Evolutionary conservation across 2,888 invertebrate species (phyloP), one percentile per base, ranked within the genome.

Genomic region (Stegophylla sp.): DNA sequence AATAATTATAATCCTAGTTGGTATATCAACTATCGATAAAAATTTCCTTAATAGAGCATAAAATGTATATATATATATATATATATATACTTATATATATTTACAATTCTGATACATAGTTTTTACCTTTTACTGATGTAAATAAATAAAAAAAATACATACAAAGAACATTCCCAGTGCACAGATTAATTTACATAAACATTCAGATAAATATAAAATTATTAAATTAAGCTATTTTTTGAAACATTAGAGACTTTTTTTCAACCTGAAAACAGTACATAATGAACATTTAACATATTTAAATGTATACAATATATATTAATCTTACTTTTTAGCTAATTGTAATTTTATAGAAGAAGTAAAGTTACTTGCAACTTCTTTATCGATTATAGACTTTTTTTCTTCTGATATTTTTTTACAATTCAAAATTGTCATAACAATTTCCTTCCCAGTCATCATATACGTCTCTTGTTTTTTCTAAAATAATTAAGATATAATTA

Each of bases 381-480:
- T 79, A 79, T 79, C 79, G 4, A 77, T 67, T n/a, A 10, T 20
- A 23, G 67, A 45, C 45, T 73, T 77, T 20, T 67, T 77, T 43
- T 67, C 77, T 67, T 67, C 77, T 4, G 28, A n/a, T 34, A 71
- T 61, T 41, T 79, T 59, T 69, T 77, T 77, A 13, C 77, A 77
- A 59, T 69, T 77, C 59, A 77, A 69, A 77, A 77, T 77, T 45
- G 77, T 77, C 67, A 77, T 79, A n/a, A 69, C 69, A 20, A 79
- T 79, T 79, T 79, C 79, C 61, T 79, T 79, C 61, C 61, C 61
- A 17, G 59, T 79, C 79, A 79, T 79, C 1, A 48, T 77, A 13
- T 69, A 45, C 10, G 28, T 48, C 2, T 79, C 51, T 15, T 48
- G 67, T 51, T 79, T 79, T 23, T 61, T 79, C 79, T 79, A 71